Conservation (phyloP, 1,140 invertebrate genomes). For the Solen grandis region DNA sequence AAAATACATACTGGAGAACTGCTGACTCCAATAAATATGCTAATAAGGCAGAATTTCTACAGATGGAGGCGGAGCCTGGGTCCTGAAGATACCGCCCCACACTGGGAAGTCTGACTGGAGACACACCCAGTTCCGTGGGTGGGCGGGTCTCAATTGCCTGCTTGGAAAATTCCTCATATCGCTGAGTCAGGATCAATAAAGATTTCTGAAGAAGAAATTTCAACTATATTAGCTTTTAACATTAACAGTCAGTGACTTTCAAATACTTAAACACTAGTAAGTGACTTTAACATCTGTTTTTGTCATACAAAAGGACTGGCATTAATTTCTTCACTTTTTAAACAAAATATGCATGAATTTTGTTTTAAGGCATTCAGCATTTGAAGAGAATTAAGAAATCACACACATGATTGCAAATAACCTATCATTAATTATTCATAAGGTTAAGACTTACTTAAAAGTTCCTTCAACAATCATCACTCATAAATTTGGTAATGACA, state of each 20-base stretch:
- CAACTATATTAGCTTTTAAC: not conserved
- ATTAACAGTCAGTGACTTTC: not conserved
- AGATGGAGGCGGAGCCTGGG: conserved; percentile 14
- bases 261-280: not conserved
- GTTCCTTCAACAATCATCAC: not conserved
- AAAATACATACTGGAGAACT: not conserved
- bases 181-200: not conserved
- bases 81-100: conserved; percentile 4
- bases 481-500: not conserved
- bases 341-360: not conserved
- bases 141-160: not conserved
- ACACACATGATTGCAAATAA: not conserved
- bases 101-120: conserved; percentile 8
- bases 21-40: not conserved
- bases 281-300: not conserved
- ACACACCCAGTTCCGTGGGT: conserved; percentile 20
- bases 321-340: not conserved
- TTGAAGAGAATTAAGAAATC: not conserved
- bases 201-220: conserved; percentile 24
- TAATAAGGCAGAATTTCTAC: conserved; percentile 28
- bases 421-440: not conserved
- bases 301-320: not conserved
- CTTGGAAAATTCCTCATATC: not conserved
- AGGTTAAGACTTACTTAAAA: not conserved
- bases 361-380: not conserved